Evolutionary conservation across 2,113 vertebrate species (phyloP).

Genomic region (Hylia prasina): DNA sequence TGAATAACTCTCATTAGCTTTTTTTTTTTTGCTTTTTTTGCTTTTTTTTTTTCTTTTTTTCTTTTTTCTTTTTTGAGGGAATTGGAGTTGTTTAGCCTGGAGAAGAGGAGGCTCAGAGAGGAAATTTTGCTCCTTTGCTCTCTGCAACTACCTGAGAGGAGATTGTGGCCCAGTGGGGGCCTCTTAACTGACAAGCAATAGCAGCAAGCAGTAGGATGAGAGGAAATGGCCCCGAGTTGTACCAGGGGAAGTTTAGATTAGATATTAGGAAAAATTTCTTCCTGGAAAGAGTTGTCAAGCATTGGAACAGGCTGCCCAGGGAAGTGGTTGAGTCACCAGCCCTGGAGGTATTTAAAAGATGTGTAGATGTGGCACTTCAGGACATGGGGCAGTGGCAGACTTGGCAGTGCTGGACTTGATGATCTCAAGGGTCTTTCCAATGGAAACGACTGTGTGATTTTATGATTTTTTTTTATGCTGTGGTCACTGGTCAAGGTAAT

Average conservation of each 20-base stretch:
- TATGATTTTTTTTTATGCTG: not conserved
- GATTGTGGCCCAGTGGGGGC: not conserved
- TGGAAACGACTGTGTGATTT: fast-evolving
- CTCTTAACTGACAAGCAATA: not conserved
- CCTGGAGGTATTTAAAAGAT: not conserved
- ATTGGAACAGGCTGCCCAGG: not conserved
- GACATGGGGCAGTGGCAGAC: not conserved
- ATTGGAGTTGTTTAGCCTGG: not conserved
- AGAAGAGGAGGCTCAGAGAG: not conserved
- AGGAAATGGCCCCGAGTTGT: not conserved
- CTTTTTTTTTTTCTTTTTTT: too few species aligned
- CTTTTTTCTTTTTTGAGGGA: not conserved
- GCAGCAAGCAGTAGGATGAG: not conserved
- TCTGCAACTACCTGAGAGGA: not conserved
- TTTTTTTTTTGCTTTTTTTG: too few species aligned
- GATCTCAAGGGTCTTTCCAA: not conserved
- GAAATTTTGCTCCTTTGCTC: not conserved
- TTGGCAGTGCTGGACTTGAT: fast-evolving
- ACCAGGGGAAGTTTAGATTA: not conserved
- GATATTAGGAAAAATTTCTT: not conserved
- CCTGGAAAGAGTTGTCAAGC: not conserved
- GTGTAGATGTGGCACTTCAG: fast-evolving
- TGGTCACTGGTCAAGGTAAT: not conserved
- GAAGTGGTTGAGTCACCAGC: not conserved
- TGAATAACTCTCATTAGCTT: not conserved